Conservation (phyloP, 2,888 invertebrate species). For the Oxystoma pomonae region DNA sequence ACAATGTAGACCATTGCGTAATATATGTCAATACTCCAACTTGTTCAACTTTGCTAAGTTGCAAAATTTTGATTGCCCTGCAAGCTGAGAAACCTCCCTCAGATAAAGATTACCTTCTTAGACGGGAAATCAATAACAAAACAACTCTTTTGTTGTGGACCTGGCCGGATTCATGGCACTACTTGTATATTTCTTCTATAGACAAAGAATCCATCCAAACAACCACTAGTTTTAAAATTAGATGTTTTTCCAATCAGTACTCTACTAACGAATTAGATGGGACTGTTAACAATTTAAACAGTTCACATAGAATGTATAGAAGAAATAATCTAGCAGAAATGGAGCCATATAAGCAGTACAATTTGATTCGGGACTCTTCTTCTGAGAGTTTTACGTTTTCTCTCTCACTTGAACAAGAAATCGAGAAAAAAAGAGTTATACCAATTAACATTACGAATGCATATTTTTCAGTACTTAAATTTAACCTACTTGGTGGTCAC, state of each 20-base stretch:
- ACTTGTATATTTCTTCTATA: slow-evolving; percentile 45
- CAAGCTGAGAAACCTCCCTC: slow-evolving; percentile 39
- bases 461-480: slow-evolving; percentile 62
- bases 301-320: slow-evolving; percentile 18
- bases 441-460: slow-evolving; percentile 64
- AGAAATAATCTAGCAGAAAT: slow-evolving; percentile 27
- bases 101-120: slow-evolving; percentile 37
- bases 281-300: slow-evolving; percentile 17
- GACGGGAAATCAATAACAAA: slow-evolving; percentile 21
- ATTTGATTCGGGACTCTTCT: slow-evolving; percentile 56
- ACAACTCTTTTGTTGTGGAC: slow-evolving; percentile 49
- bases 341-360: slow-evolving; percentile 39
- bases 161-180: slow-evolving; percentile 59
- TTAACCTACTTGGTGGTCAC: slow-evolving; percentile 63
- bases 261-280: not conserved
- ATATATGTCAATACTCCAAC: slow-evolving; percentile 46
- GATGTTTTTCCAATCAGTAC: slow-evolving; percentile 18
- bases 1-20: slow-evolving; percentile 33
- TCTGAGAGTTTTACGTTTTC: slow-evolving; percentile 74
- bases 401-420: slow-evolving; percentile 58
- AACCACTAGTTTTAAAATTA: slow-evolving; percentile 20
- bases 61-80: too few species aligned
- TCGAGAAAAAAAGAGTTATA: slow-evolving; percentile 60
- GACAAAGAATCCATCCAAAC: not conserved
- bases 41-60: too few species aligned